Evolutionary conservation across 2,888 invertebrate genomes (phyloP).

Genomic region (Diadegma fenestrale): DNA sequence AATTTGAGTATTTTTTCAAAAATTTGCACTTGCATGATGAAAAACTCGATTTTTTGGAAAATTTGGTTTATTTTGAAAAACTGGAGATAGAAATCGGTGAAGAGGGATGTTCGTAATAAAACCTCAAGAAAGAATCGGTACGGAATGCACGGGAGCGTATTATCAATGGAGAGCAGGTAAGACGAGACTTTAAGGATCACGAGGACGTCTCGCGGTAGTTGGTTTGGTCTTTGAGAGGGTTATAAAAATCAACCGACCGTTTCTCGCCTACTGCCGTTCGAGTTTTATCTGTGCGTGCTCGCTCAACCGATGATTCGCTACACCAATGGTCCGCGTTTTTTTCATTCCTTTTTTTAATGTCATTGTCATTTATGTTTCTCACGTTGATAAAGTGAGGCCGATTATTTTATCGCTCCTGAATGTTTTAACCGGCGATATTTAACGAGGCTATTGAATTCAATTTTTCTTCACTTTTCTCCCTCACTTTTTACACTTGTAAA

Average conservation of each 20-base stretch:
- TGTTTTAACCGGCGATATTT: constrained; percentile 6
- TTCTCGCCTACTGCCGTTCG: constrained; percentile 41
- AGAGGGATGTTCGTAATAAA: background rate
- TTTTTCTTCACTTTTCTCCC: too few relatives aligned
- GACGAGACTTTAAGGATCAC: constrained; percentile 48
- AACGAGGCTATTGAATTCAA: constrained; percentile 9
- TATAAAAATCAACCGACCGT: constrained; percentile 63
- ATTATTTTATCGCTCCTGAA: constrained; percentile 4
- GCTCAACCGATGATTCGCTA: constrained; percentile 43
- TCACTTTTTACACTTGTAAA: background rate
- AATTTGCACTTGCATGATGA: background rate
- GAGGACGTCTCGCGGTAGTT: constrained; percentile 35
- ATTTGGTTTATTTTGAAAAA: constrained; percentile 26
- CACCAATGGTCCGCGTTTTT: constrained; percentile 26
- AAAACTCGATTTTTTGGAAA: background rate
- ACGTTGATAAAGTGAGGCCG: constrained; percentile 9
- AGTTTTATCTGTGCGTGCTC: constrained; percentile 36
- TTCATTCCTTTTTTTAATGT: constrained; percentile 9
- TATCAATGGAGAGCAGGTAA: constrained; percentile 30
- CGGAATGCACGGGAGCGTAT: constrained; percentile 1
- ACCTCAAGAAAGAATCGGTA: background rate
- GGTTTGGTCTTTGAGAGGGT: constrained; percentile 35
- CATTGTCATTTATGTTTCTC: constrained; percentile 27
- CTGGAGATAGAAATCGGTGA: background rate
- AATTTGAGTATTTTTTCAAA: too few relatives aligned